Percentiles rank a stretch among this genome's conserved stretches.
Evolutionary conservation across 2,888 invertebrate genomes (phyloP).

Genomic region (Yponomeuta cagnagella): DNA sequence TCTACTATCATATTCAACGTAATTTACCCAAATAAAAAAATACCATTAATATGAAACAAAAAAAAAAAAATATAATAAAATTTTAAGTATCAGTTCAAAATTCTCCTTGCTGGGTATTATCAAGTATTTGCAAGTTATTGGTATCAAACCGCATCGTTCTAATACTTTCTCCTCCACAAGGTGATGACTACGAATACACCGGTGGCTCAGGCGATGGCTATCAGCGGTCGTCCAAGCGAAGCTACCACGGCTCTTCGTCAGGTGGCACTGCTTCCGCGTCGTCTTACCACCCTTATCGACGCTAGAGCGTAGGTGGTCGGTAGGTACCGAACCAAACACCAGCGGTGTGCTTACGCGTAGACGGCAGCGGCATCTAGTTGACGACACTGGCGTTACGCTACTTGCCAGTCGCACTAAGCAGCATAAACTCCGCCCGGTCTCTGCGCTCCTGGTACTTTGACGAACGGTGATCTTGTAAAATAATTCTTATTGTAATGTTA

Average conservation of each 20-base stretch:
- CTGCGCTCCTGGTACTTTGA: slow-evolving; percentile 16
- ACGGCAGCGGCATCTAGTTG: not conserved
- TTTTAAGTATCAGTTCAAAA: no score
- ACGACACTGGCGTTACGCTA: not conserved
- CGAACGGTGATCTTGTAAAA: slow-evolving; percentile 39
- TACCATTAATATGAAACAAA: no score
- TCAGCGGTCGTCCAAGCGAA: slow-evolving; percentile 63
- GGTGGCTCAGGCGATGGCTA: slow-evolving; percentile 70
- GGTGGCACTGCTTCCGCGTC: slow-evolving; percentile 52
- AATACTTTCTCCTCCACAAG: slow-evolving; percentile 28
- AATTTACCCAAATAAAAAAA: no score
- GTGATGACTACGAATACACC: slow-evolving; percentile 70
- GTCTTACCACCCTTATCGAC: slow-evolving; percentile 70
- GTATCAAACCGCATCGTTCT: not conserved
- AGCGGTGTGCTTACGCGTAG: slow-evolving; percentile 15
- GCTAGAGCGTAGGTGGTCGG: slow-evolving; percentile 44
- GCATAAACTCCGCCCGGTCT: slow-evolving; percentile 4
- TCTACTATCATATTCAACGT: not conserved
- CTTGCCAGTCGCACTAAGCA: not conserved
- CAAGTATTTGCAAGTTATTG: no score
- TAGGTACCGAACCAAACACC: not conserved
- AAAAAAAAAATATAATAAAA: no score
- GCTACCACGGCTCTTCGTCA: slow-evolving; percentile 54
- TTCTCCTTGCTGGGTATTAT: no score
- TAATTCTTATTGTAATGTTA: slow-evolving; percentile 36